A percentile compares a stretch with the other conserved stretches of the same genome.
Evolutionary conservation across 1,140 invertebrate genomes (phyloP).

Genomic region (Atta cephalotes): DNA sequence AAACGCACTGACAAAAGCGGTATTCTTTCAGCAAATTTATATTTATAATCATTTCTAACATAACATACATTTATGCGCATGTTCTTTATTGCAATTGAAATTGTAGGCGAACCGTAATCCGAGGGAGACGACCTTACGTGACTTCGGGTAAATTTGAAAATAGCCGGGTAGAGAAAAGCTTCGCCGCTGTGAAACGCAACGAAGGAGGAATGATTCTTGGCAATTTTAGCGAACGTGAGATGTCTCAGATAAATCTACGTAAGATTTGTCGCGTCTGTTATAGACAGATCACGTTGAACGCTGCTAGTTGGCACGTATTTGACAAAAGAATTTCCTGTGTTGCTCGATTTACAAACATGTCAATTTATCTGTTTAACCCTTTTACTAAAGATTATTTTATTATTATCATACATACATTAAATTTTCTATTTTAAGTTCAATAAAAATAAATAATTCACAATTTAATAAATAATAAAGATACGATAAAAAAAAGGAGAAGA

Average conservation of each 20-base stretch:
- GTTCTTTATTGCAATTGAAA: slow-evolving; percentile 54
- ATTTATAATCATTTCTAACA: background rate
- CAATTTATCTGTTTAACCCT: slow-evolving; percentile 5
- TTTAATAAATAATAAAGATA: background rate
- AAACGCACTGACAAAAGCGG: background rate
- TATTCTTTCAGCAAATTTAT: background rate
- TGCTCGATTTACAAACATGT: slow-evolving; percentile 4
- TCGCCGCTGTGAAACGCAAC: background rate
- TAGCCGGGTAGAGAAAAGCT: slow-evolving; percentile 62
- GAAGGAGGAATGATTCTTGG: slow-evolving; percentile 47
- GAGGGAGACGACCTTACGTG: slow-evolving; percentile 52
- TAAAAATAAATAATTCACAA: background rate
- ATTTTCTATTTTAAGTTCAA: background rate
- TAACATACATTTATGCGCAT: background rate
- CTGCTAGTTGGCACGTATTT: slow-evolving; percentile 27
- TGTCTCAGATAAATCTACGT: slow-evolving; percentile 35
- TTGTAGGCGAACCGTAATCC: slow-evolving; percentile 43
- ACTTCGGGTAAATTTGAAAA: slow-evolving; percentile 66
- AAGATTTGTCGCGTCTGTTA: slow-evolving; percentile 50
- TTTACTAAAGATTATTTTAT: background rate
- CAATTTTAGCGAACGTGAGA: slow-evolving; percentile 59
- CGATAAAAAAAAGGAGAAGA: background rate
- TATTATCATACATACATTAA: background rate
- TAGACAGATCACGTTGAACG: slow-evolving; percentile 47
- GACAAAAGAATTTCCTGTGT: slow-evolving; percentile 34